Base-by-base conservation (phyloP, 2,113 vertebrate genomes). In the Bubo scandiacus region DNA sequence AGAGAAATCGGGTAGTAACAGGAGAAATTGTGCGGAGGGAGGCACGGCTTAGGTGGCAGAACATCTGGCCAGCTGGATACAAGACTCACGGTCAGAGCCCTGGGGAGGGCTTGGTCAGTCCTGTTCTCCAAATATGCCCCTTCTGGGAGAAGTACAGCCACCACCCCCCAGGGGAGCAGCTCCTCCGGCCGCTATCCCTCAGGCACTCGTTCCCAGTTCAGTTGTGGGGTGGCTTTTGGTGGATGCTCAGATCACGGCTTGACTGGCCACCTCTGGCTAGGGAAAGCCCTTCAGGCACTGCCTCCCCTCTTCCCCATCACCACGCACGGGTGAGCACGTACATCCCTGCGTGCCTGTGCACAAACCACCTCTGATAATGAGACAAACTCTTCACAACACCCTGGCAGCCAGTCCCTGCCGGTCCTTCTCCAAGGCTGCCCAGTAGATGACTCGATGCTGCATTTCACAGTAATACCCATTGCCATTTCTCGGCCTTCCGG, bases 1-100 rank as follows among this genome's bases (percentile, higher is more conserved):
- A 10, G 34, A 19, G 62, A 23, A 8, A 10, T 1, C 0, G 0
- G 43, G 20, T 14, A 21, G 9, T 2, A 47, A 73, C 45, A 17
- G 4, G n/a, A n/a, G n/a, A n/a, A n/a, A 32, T 2, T 3, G 38
- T 11, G 38, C 10, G 26, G 34, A 27, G 22, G 63, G 40, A 47
- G 71, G 26, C 74, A 20, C 1, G 3, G 66, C 38, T 27, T 5
- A 1, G 59, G 26, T 1, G 10, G 68, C 68, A 38, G 52, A 36
- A 23, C 1, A 2, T 3, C 23, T 8, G 51, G 11, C n/a, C 79
- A 25, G 0, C 36, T 15, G 61, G 74, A 30, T 22, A 27, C 7
- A 3, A 52, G 30, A 13, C 32, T 10, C 6, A 4, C 23, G 30
- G 8, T 7, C 47, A 29, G 40, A 67, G 55, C 36, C 36, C 61